phyloP scores from a whole-genome alignment of 2,797 vertebrate genomes.

The Pristis pectinata region DNA sequence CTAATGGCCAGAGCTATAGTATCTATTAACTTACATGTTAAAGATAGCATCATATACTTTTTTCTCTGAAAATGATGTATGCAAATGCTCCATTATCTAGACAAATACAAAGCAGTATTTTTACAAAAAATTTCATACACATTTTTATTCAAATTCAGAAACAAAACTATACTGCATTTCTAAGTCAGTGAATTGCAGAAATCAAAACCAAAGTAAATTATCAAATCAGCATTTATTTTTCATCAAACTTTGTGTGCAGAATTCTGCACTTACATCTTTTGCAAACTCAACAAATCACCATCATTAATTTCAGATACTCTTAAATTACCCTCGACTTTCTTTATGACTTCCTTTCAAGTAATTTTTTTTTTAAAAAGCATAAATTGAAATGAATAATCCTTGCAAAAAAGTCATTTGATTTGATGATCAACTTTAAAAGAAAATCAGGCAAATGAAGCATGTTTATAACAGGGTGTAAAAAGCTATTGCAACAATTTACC shows the following conservation, averaged over 20 bases:
- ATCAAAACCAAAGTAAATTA: neutral
- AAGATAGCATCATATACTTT: neutral
- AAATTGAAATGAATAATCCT: constrained; percentile 30
- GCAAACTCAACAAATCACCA: constrained; percentile 18
- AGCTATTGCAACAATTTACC: constrained; percentile 13
- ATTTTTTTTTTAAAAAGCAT: neutral
- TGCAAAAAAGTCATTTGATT: neutral
- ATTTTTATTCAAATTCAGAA: constrained; percentile 35
- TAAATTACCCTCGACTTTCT: neutral
- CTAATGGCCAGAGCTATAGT: neutral
- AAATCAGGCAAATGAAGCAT: constrained; percentile 17
- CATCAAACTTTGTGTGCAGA: constrained; percentile 7
- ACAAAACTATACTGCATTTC: neutral
- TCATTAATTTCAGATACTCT: neutral
- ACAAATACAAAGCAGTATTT: neutral
- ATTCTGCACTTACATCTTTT: constrained; percentile 15
- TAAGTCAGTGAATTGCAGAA: neutral
- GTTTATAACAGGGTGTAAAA: constrained; percentile 27
- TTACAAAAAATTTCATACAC: neutral
- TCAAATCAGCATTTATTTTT: constrained; percentile 34
- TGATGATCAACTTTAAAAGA: constrained; percentile 4
- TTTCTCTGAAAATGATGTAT: too few species aligned
- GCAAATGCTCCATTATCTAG: neutral
- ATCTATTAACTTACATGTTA: neutral
- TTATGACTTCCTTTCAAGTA: neutral